Evolutionary conservation across 2,113 vertebrate species (phyloP), one percentile per base, ranked within the genome.

Genomic region (Phainopepla nitens): DNA sequence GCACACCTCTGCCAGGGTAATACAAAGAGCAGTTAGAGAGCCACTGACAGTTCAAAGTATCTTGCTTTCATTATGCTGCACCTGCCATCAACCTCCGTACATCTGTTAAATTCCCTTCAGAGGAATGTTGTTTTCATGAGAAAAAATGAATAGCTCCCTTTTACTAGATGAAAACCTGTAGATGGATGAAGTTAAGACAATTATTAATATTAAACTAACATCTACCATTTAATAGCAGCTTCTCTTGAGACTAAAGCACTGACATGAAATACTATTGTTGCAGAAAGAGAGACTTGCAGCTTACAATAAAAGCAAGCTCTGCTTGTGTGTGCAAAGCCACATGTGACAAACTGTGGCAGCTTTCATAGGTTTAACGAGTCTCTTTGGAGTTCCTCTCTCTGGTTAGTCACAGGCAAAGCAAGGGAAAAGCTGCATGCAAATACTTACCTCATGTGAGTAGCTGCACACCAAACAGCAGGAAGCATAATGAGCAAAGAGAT

Each of bases 61-160:
- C 97, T 94, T 95, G 93, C 94, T 97, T 97, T 97, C 96, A 97
- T 97, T 97, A 96, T 90, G 86, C 96, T 95, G 93, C 97, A 97
- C 96, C 97, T 97, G 97, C 94, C 94, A 82, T 93, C 96, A 95
- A 45, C 95, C 93, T 91, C 15, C 6, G 54, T 95, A 94, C 97
- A 97, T 96, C 97, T 97, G 97, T 95, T 97, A 86, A 96, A 97
- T 96, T 97, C 95, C 97, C 96, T 83, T 93, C 79, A 95, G 97
- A 97, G 94, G 66, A 92, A 96, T 95, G 89, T 95, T 96, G 95
- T 96, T 95, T 97, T 97, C 95, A 97, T 95, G 96, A 93, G 92
- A 71, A 89, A 92, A 95, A 96, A 97, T 91, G 90, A 96, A 96
- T 90, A 87, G 92, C 81, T 92, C 88, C 81, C 87, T 93, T 93